A percentile compares a stretch with the other conserved stretches of the same genome.
phyloP scores from a whole-genome alignment of 2,113 vertebrate genomes.

The Tyto alba region DNA sequence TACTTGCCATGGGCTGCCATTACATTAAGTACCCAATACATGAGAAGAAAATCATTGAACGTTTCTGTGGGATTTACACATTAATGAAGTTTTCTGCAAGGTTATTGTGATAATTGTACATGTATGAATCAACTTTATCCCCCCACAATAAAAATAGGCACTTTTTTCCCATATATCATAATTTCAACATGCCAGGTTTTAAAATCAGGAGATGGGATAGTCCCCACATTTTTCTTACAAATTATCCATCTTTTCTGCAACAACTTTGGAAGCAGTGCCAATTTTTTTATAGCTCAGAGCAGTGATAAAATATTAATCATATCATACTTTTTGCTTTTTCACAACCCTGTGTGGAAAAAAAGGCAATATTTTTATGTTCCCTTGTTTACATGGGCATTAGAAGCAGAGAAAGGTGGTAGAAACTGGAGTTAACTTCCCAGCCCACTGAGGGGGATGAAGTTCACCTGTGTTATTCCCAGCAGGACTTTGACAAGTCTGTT shows the following conservation, averaged over 20 bases:
- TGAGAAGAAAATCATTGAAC: neutral
- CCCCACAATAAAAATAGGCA: neutral
- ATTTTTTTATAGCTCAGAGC: constrained; percentile 27
- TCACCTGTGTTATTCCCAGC: neutral
- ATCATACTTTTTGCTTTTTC: neutral
- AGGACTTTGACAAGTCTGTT: neutral
- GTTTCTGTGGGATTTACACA: neutral
- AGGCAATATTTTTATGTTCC: neutral
- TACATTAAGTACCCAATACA: neutral
- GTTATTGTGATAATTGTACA: neutral
- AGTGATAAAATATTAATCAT: constrained; percentile 41
- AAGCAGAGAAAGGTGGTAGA: neutral
- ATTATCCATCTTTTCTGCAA: constrained; percentile 15
- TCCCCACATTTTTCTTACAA: neutral
- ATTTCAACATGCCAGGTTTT: neutral
- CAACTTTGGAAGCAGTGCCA: neutral
- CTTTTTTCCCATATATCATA: neutral
- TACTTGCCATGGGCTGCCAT: neutral
- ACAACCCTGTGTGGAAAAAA: neutral
- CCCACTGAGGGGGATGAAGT: neutral
- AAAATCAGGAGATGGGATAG: neutral
- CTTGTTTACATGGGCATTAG: neutral
- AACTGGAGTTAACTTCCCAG: neutral
- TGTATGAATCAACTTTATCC: neutral
- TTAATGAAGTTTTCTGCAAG: neutral